Conservation (phyloP, 92 coral and sea anemone species). For the Blastomussa wellsi region DNA sequence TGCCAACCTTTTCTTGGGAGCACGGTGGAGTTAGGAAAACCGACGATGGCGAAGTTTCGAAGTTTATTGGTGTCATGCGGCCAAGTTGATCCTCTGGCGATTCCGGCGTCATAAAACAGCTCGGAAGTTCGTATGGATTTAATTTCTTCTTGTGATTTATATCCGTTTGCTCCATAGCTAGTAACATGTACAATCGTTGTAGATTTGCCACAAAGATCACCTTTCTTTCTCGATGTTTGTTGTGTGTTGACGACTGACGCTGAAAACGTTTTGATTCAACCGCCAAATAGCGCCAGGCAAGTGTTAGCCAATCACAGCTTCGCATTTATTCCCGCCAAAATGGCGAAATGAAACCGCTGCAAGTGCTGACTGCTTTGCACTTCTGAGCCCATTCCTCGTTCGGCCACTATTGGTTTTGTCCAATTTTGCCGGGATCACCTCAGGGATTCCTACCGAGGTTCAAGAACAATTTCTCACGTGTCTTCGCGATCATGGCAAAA, state of each 20-base stretch:
- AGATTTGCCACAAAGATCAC: conserved; percentile 1
- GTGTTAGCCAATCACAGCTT: conserved; percentile 35
- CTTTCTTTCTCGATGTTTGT: conserved; percentile 6
- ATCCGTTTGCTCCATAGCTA: conserved; percentile 42
- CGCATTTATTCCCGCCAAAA: conserved; percentile 52
- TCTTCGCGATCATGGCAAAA: no score
- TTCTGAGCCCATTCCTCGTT: not conserved
- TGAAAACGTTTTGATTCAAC: conserved; percentile 45
- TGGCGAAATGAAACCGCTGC: conserved; percentile 19
- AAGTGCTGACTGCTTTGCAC: no score
- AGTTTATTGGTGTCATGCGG: conserved; percentile 47
- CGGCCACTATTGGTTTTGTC: not conserved
- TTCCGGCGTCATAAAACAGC: conserved; percentile 72
- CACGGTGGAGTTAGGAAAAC: conserved; percentile 70
- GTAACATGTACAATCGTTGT: not conserved
- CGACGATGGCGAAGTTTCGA: conserved; percentile 51
- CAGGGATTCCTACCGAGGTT: no score
- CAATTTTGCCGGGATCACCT: no score
- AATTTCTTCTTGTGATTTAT: conserved; percentile 6
- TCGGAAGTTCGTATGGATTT: conserved; percentile 24
- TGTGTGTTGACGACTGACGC: conserved; percentile 25
- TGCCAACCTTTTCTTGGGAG: conserved; percentile 52
- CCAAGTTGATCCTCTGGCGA: conserved; percentile 45
- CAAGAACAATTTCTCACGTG: no score
- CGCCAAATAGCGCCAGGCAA: conserved; percentile 26